These are phyloP conservation scores for Ophiodon elongatus DNA, from an alignment of 2,113 vertebrate genomes.

Conservation along the genomic window DNA sequence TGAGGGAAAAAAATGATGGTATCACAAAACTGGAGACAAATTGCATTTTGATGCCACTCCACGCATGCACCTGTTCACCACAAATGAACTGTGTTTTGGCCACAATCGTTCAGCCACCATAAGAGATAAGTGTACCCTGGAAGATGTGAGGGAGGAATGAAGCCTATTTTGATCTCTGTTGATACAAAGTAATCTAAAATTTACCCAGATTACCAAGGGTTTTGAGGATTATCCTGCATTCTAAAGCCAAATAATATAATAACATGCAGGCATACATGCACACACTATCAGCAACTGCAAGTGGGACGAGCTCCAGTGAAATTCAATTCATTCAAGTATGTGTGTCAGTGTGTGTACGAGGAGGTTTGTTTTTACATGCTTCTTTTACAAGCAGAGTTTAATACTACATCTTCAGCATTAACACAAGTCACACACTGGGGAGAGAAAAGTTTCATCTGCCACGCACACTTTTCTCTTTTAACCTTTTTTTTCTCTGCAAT, in stretches of 20 bases:
- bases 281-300: conserved; percentile 36
- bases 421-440: conserved; percentile 38
- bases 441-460: conserved; percentile 45
- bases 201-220: conserved; percentile 72
- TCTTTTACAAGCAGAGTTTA: not conserved
- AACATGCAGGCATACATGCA: conserved; percentile 57
- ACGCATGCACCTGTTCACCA: not conserved
- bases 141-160: conserved; percentile 41
- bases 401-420: conserved; percentile 33
- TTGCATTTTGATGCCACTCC: not conserved
- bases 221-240: conserved; percentile 69
- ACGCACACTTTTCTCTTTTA: conserved; percentile 38
- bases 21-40: not conserved
- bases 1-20: not conserved
- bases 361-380: not conserved
- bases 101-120: not conserved
- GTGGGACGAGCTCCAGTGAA: not conserved
- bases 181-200: conserved; percentile 69
- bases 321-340: conserved; percentile 4
- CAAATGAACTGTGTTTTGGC: not conserved
- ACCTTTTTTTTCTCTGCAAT: conserved; percentile 38
- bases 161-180: conserved; percentile 70
- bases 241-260: conserved; percentile 65
- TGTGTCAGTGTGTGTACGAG: not conserved
- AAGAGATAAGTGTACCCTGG: conserved; percentile 20